These are phyloP conservation scores for Drosophila mojavensis DNA, from an alignment of 1,140 invertebrate genomes.

Conservation along the genomic window DNA sequence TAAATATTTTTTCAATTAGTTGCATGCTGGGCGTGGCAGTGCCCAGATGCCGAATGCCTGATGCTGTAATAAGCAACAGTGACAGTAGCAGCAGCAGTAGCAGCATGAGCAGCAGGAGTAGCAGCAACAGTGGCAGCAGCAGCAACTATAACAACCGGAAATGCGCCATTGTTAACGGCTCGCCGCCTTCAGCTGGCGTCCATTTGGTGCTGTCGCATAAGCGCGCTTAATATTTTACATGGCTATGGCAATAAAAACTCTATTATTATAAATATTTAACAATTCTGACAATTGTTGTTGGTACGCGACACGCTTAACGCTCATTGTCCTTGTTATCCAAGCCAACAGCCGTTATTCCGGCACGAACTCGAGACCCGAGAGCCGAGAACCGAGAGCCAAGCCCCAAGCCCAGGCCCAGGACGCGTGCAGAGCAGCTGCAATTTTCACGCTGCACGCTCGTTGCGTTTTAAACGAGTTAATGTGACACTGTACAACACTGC, in stretches of 20 bases:
- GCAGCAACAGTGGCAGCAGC: constrained; percentile 1
- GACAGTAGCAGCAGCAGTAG: constrained; percentile 15
- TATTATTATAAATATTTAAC: constrained; percentile 82
- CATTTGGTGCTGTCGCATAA: constrained; percentile 45
- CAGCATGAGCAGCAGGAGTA: constrained; percentile 5
- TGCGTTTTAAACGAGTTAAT: constrained; percentile 67
- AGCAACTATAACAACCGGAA: constrained; percentile 37
- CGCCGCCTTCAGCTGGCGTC: constrained; percentile 16
- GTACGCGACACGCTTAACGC: constrained; percentile 55
- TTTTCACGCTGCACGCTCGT: constrained; percentile 73
- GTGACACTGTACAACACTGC: constrained; percentile 32
- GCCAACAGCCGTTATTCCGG: constrained; percentile 15
- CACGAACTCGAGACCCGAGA: neutral
- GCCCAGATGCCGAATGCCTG: neutral
- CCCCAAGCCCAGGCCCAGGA: constrained; percentile 22
- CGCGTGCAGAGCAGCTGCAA: constrained; percentile 65
- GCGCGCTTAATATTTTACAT: constrained; percentile 74
- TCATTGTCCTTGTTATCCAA: constrained; percentile 43
- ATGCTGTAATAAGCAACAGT: constrained; percentile 31
- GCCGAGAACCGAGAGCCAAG: too few relatives aligned
- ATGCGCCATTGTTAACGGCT: constrained; percentile 48
- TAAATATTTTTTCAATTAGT: constrained; percentile 62
- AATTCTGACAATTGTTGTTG: constrained; percentile 79
- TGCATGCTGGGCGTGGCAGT: constrained; percentile 34
- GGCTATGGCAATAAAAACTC: constrained; percentile 66